Base-by-base conservation (phyloP, 2,797 vertebrate genomes). In the Holocentrus rufus region DNA sequence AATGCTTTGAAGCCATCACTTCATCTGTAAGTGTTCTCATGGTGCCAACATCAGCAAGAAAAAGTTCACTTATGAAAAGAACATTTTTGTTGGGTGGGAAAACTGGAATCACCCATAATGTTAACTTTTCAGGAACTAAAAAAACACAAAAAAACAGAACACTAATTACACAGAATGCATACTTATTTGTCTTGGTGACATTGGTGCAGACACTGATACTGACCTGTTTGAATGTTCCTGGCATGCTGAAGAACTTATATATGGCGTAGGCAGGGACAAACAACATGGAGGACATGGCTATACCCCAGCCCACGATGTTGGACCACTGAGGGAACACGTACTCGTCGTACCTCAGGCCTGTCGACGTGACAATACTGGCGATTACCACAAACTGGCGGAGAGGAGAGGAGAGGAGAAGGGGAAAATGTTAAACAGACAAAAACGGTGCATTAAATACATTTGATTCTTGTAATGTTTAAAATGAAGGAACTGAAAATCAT, bases 211-310 rank as follows among this genome's bases (percentile, higher is more conserved):
- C 31, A 5, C 31, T n/a, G 7, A 76, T 67, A 93, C 95, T 94
- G 69, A 98, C 98, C 96, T 99, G 92, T 91, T 94, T 95, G 58
- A 98, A 94, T 70, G 95, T 96, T 76, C 98, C 98, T 57, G 84
- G 90, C 7, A 93, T 49, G 52, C 86, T 96, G 83, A 94, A 72
- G 87, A 98, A 95, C 89, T 98, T 99, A 87, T 98, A 99, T 57
- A 98, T 67, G 66, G 95, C 91, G 8, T 98, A 99, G 77, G 87
- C 39, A 0, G 98, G 98, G 47, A 99, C 98, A 47, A 95, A 94
- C 27, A 95, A 71, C 97, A 99, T 99, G 18, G 98, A 99, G 42
- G 98, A 99, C 74, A 97, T 85, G 2, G 98, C 96, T 30, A 99
- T 92, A 54, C 91, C 91, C 98, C 98, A 99, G 72, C 98, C 98